Evolutionary conservation across 2,888 invertebrate genomes (phyloP).

Genomic region (Tanypteryx hageni): DNA sequence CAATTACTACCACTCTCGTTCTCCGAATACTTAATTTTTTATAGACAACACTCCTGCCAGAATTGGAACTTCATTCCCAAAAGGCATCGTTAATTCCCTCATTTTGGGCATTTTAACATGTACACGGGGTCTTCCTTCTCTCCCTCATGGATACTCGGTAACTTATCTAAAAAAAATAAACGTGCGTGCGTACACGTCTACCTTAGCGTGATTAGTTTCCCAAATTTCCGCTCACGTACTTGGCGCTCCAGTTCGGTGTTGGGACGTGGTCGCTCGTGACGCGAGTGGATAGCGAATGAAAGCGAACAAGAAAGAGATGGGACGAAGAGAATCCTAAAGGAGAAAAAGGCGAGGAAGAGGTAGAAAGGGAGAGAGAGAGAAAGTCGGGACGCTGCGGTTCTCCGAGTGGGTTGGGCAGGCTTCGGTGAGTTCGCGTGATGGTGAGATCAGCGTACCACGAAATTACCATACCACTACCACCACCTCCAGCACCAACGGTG

Average conservation of each 20-base stretch:
- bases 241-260: constrained; percentile 54
- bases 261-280: constrained; percentile 55
- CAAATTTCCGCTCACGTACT: constrained; percentile 53
- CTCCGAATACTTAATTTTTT: too few relatives aligned
- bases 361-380: background rate
- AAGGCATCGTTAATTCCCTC: background rate
- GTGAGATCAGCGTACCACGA: constrained; percentile 48
- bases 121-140: too few relatives aligned
- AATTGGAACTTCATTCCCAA: background rate
- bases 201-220: constrained; percentile 35
- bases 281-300: background rate
- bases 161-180: background rate
- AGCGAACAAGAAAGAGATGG: background rate
- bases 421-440: constrained; percentile 17
- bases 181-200: background rate
- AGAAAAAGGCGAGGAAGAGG: background rate
- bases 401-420: constrained; percentile 16
- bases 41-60: background rate
- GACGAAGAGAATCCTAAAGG: background rate
- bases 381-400: constrained; percentile 10
- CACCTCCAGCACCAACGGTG: background rate
- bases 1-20: too few relatives aligned
- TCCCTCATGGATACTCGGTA: too few relatives aligned
- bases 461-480: constrained; percentile 47
- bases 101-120: background rate